A percentile compares a stretch with the other conserved stretches of the same genome.
Evolutionary conservation across 1,140 invertebrate genomes (phyloP).

Genomic region (Adelges cooleyi): DNA sequence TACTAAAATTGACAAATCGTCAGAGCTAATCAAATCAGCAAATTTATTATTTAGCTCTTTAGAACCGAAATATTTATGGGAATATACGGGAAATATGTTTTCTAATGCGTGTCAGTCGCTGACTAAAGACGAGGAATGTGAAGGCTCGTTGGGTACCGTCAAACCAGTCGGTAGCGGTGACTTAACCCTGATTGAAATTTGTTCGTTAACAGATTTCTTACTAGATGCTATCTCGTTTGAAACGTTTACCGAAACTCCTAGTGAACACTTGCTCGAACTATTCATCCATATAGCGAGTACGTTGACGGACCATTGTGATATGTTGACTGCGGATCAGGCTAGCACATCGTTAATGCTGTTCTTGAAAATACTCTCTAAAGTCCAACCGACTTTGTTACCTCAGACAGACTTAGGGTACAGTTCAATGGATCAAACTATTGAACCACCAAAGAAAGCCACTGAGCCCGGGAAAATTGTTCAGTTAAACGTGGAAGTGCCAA

Average conservation of each 20-base stretch:
- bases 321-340: conserved; percentile 51
- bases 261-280: conserved; percentile 62
- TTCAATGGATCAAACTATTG: conserved; percentile 13
- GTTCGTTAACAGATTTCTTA: conserved; percentile 62
- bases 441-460: conserved; percentile 19
- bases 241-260: conserved; percentile 65
- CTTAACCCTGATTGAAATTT: conserved; percentile 52
- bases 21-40: conserved; percentile 67
- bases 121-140: conserved; percentile 24
- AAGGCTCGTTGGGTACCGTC: conserved; percentile 35
- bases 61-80: conserved; percentile 78
- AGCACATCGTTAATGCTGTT: conserved; percentile 53
- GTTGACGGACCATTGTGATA: conserved; percentile 47
- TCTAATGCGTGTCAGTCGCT: conserved; percentile 45
- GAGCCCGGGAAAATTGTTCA: conserved; percentile 26
- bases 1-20: conserved; percentile 25
- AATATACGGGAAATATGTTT: conserved; percentile 62
- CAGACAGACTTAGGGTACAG: conserved; percentile 16
- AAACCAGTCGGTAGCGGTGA: conserved; percentile 48
- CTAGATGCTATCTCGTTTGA: conserved; percentile 69
- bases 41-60: conserved; percentile 76
- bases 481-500: conserved; percentile 9
- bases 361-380: conserved; percentile 62
- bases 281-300: conserved; percentile 53
- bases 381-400: conserved; percentile 42